These are phyloP conservation scores for Lycia hirtaria DNA, from an alignment of 2,888 invertebrate genomes.

Conservation along the genomic window DNA sequence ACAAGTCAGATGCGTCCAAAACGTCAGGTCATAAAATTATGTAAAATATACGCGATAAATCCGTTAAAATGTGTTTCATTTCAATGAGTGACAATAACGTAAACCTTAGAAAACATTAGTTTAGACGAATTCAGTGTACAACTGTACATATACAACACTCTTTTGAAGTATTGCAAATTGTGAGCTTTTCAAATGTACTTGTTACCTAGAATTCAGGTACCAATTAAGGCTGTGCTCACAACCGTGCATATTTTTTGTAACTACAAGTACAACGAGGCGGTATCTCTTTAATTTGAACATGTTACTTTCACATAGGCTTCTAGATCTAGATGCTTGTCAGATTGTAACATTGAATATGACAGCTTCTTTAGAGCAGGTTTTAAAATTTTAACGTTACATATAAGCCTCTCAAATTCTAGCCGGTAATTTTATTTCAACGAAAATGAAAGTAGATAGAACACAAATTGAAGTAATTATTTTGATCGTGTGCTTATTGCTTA, in stretches of 20 bases:
- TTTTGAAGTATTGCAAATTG: constrained; percentile 8
- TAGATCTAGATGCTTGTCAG: constrained; percentile 18
- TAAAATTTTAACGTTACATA: background rate
- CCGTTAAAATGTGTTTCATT: too few relatives aligned
- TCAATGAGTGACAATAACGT: too few relatives aligned
- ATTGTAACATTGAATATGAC: constrained; percentile 9
- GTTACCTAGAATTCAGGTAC: constrained; percentile 3
- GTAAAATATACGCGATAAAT: too few relatives aligned
- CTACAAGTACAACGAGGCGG: background rate
- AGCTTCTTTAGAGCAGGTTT: constrained; percentile 12
- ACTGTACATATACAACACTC: constrained; percentile 13
- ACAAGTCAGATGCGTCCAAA: too few relatives aligned
- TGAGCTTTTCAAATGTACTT: constrained; percentile 1
- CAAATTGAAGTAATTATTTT: too few relatives aligned
- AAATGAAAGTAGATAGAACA: constrained; percentile 1
- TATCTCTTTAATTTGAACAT: background rate
- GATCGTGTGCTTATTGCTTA: too few relatives aligned
- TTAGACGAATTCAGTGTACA: too few relatives aligned
- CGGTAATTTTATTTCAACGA: background rate
- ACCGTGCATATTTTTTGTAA: constrained; percentile 10
- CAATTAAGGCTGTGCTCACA: constrained; percentile 5
- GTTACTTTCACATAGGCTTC: constrained; percentile 11
- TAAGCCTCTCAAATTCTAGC: background rate
- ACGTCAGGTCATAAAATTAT: too few relatives aligned
- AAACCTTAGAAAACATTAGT: too few relatives aligned